Conservation (phyloP, 2,888 invertebrate genomes). For the Parnassius orleans region DNA sequence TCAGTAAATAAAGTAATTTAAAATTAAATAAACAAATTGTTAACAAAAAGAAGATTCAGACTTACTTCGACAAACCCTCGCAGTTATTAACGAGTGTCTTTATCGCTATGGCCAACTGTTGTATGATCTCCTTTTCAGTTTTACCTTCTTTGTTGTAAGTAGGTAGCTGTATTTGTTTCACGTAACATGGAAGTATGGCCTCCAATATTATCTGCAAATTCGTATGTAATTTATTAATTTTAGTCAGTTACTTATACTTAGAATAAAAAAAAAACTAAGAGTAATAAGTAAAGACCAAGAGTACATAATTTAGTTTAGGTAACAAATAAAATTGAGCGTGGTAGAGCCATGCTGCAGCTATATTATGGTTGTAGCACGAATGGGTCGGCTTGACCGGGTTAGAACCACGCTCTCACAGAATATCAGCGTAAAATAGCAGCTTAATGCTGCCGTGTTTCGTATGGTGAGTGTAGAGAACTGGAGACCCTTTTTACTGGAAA, state of each 20-base stretch:
- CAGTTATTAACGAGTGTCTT: slow-evolving; percentile 98
- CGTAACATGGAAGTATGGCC: slow-evolving; percentile 97
- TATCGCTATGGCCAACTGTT: slow-evolving; percentile 95
- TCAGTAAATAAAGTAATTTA: no score
- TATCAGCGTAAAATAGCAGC: no score
- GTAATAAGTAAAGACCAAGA: neutral
- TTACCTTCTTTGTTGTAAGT: slow-evolving; percentile 94
- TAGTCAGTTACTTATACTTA: neutral
- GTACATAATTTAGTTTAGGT: no score
- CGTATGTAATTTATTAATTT: slow-evolving; percentile 5
- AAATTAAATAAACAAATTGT: no score
- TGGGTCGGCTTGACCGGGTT: no score
- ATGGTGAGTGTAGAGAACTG: no score
- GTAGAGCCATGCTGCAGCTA: no score
- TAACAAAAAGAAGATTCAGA: slow-evolving; percentile 21
- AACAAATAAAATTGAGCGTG: no score
- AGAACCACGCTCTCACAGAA: no score
- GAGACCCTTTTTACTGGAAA: no score
- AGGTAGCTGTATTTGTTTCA: slow-evolving; percentile 95
- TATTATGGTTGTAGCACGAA: no score
- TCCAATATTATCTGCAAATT: slow-evolving; percentile 92
- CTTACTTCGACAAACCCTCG: slow-evolving; percentile 96
- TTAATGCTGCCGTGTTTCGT: no score
- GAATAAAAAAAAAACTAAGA: neutral
- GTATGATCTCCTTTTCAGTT: slow-evolving; percentile 95